Base-by-base conservation (phyloP, 2,888 invertebrate genomes). In the Lacanobia wlatinum region DNA sequence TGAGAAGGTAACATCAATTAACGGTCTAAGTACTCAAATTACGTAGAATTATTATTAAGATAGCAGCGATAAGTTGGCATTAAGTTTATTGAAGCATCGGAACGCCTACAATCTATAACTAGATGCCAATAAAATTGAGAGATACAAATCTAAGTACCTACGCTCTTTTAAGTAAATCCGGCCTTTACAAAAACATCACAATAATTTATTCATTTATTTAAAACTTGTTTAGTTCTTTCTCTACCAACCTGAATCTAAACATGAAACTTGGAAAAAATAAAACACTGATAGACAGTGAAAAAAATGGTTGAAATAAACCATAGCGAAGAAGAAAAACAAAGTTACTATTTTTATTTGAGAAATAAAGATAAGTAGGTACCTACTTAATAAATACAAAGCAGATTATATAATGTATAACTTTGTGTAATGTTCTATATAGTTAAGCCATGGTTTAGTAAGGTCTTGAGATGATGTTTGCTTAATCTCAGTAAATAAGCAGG, bases 401-500 rank as follows among this genome's bases (percentile, higher is more conserved):
- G n/a, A n/a, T n/a, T n/a, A n/a, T n/a, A n/a, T n/a, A n/a, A n/a
- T n/a, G n/a, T n/a, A n/a, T 67, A 48, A 56, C 16, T 75, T 61
- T 1, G 14, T 5, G 43, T 16, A n/a, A 43, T 43, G 43, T 43
- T 43, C 12, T 21, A 38, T 56, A 10, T 74, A 61, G 56, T 53
- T 43, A n/a, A 69, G 14, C 1, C 16, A 23, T 28, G 38, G 18
- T n/a, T 53, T 40, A n/a, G n/a, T n/a, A 40, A 14, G 12, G 48
- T 61, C n/a, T 43, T 56, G 48, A 16, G 23, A 60, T 34, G 40
- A 28, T 61, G 56, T 61, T 56, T 68, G 43, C 43, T 38, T 69
- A 43, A 56, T 56, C 43, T 50, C 12, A 74, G 48, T 74, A 61
- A 68, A 74, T 50, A n/a, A n/a, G n/a, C n/a, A 74, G 14, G 18